Evolutionary conservation across 1,140 invertebrate genomes (phyloP), one percentile per base, ranked within the genome.

Genomic region (Samia ricini): DNA sequence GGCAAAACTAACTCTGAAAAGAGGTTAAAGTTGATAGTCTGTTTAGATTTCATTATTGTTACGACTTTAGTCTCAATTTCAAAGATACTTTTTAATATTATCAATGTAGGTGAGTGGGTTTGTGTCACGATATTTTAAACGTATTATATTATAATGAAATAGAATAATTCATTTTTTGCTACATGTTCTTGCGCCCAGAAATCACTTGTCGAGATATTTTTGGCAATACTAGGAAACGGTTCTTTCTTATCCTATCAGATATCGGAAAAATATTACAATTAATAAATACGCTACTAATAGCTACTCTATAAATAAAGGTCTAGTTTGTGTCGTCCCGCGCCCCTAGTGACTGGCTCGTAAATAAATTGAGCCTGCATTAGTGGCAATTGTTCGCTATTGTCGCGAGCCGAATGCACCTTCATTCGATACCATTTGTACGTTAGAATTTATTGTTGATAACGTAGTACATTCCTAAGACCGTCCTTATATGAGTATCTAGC

Each of bases 311-410:
- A 48, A 29, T 64, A 72, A 48, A 29, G 21, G 48, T 20, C 19
- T 52, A 15, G 52, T 55, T 74, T 79, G 49, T 77, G 79, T 83
- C 64, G 75, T 63, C 56, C 67, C 69, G 72, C 80, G 84, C 84
- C 84, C 83, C 83, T 85, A 85, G 77, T 77, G 71, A 62, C 75
- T 76, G 77, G 69, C 83, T 89, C 82, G 81, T 89, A 86, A 87
- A 89, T 89, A 89, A 89, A 89, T 89, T 89, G 84, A 85, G 81
- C 75, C 81, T 83, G 79, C 83, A 87, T 89, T 87, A 89, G 86
- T 80, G 79, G 85, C 86, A 89, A 89, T 89, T 89, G 86, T 86
- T 89, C 84, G 81, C 82, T 82, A 83, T 83, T 84, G 74, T 79
- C 70, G 70, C 68, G 2, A 60, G 60, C 60, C 56, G 42, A 18